Evolutionary conservation across 2,888 invertebrate species (phyloP).

Genomic region (Lasioglossum pauxillum): DNA sequence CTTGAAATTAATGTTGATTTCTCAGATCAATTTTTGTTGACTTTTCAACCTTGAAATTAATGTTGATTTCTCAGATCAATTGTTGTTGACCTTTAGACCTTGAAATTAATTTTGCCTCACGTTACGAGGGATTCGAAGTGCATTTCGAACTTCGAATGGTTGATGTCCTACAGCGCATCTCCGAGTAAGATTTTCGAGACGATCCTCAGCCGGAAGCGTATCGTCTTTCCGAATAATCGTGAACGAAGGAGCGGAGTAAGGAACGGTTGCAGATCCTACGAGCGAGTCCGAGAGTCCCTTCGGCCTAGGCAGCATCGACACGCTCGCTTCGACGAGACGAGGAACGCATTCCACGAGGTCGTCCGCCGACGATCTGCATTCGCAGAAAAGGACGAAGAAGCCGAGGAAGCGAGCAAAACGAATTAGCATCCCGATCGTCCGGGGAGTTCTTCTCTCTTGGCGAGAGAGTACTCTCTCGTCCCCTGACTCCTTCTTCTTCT

Average conservation of each 20-base stretch:
- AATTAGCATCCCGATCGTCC: conserved; percentile 74
- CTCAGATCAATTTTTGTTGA: too few relatives aligned
- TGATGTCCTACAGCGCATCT: too few relatives aligned
- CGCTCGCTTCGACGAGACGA: conserved; percentile 65
- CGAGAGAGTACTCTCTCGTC: conserved; percentile 17
- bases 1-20: too few relatives aligned
- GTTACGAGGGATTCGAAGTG: neutral
- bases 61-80: too few relatives aligned
- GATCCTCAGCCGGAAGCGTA: conserved; percentile 10
- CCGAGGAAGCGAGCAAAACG: conserved; percentile 74
- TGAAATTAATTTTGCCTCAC: too few relatives aligned
- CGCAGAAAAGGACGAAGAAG: conserved; percentile 75
- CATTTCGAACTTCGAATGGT: neutral
- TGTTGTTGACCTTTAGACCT: too few relatives aligned
- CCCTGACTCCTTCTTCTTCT: conserved; percentile 1
- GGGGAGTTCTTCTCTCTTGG: conserved; percentile 43
- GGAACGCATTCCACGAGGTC: conserved; percentile 69
- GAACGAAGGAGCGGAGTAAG: conserved; percentile 27
- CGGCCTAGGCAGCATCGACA: conserved; percentile 54
- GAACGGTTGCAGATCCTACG: conserved; percentile 52
- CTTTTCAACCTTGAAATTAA: too few relatives aligned
- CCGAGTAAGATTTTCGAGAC: conserved; percentile 12
- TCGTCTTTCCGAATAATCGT: neutral
- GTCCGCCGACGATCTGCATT: conserved; percentile 77
- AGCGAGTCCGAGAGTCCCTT: conserved; percentile 44